A percentile compares a stretch with the other conserved stretches of the same genome.
These are phyloP conservation scores for Sturmia bella DNA, from an alignment of 2,888 invertebrate species.

Conservation along the genomic window DNA sequence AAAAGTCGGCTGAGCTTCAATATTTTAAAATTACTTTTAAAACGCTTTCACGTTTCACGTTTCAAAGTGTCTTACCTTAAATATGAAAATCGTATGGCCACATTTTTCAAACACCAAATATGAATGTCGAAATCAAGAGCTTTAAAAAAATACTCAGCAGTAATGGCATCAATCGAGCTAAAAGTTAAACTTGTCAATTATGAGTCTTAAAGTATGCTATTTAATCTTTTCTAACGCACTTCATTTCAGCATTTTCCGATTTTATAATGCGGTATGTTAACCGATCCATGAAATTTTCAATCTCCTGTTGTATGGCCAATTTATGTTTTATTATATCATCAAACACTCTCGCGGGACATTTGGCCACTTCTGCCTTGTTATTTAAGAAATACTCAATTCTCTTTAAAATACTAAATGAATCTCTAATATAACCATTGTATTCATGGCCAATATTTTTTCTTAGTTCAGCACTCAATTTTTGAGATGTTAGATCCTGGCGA, in stretches of 20 bases:
- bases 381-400: constrained; percentile 69
- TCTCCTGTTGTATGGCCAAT: constrained; percentile 71
- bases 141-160: constrained; percentile 73
- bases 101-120: constrained; percentile 78
- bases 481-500: constrained; percentile 72
- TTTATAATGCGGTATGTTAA: constrained; percentile 76
- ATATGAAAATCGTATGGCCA: constrained; percentile 72
- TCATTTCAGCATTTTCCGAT: constrained; percentile 76
- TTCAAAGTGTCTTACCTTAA: constrained; percentile 11
- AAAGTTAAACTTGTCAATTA: not conserved
- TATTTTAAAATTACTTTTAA: too few relatives aligned
- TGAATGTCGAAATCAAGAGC: constrained; percentile 74
- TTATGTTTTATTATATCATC: constrained; percentile 68
- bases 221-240: constrained; percentile 73
- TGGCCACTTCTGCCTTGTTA: constrained; percentile 38
- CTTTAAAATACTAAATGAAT: constrained; percentile 53
- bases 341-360: constrained; percentile 51
- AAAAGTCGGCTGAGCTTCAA: too few relatives aligned
- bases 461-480: not conserved
- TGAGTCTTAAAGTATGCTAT: not conserved
- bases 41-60: too few relatives aligned
- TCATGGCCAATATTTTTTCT: constrained; percentile 70
- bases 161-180: constrained; percentile 73
- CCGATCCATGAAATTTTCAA: constrained; percentile 73
- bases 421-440: constrained; percentile 72